phyloP scores from a whole-genome alignment of 2,113 vertebrate species.

The Daphoenositta chrysoptera region DNA sequence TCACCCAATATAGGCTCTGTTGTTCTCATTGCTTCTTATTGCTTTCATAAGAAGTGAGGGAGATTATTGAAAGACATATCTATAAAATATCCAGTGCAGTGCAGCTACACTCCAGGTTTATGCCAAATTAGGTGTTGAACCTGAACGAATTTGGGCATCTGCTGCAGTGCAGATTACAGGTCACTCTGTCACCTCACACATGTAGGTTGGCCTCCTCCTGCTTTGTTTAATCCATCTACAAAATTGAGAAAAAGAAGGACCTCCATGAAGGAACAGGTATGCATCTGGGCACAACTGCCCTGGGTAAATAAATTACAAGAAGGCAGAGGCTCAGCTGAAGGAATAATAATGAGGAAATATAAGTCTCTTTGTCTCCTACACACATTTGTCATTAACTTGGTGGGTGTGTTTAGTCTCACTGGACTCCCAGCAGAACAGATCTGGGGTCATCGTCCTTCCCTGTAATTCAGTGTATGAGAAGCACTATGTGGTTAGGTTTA shows the following conservation, averaged over 20 bases:
- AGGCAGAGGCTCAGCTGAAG: background rate
- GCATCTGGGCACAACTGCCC: background rate
- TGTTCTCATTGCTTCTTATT: background rate
- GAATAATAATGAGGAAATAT: slow-evolving; percentile 9
- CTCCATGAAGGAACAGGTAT: background rate
- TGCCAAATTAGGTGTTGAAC: slow-evolving; percentile 27
- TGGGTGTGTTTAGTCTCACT: background rate
- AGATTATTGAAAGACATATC: background rate
- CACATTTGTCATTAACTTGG: slow-evolving; percentile 24
- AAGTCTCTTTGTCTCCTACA: background rate
- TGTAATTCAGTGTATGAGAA: background rate
- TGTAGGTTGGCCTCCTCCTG: background rate
- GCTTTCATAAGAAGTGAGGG: background rate
- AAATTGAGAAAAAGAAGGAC: background rate
- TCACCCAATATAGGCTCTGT: background rate
- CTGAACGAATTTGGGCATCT: background rate
- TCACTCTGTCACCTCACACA: slow-evolving; percentile 17
- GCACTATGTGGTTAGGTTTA: background rate
- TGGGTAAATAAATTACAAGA: slow-evolving; percentile 8
- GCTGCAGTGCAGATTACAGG: slow-evolving; percentile 18
- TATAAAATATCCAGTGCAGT: background rate
- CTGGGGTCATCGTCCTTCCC: background rate
- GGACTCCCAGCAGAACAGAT: slow-evolving; percentile 35
- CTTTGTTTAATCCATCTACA: slow-evolving; percentile 13
- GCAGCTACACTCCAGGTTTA: background rate